phyloP scores from a whole-genome alignment of 2,888 invertebrate genomes.

The Halictus quadricinctus region DNA sequence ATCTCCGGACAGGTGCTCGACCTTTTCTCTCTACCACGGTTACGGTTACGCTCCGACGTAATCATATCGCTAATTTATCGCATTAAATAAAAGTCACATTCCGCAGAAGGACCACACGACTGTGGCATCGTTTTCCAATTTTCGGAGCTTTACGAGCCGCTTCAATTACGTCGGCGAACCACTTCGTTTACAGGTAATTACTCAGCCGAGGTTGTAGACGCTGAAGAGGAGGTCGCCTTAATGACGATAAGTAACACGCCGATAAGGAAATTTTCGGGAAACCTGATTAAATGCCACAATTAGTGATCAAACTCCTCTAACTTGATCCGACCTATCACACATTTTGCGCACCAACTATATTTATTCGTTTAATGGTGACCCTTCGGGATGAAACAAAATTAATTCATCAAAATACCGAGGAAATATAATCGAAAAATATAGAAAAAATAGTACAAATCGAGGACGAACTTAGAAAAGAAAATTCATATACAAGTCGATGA shows the following conservation, averaged over 20 bases:
- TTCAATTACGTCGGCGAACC: constrained; percentile 4
- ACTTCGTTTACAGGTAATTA: constrained; percentile 17
- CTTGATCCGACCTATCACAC: background rate
- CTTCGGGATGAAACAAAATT: too few species aligned
- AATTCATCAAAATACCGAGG: too few species aligned
- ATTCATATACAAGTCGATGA: too few species aligned
- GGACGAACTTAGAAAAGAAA: too few species aligned
- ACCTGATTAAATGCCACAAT: background rate
- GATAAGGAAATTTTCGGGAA: constrained; percentile 23
- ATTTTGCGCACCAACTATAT: too few species aligned
- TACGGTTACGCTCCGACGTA: background rate
- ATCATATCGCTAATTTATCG: background rate
- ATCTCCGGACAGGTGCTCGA: background rate
- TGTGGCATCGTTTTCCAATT: background rate
- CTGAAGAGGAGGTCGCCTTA: constrained; percentile 7
- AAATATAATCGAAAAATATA: too few species aligned
- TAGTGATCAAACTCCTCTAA: background rate
- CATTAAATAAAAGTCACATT: background rate
- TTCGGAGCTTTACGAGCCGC: background rate
- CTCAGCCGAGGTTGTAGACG: background rate
- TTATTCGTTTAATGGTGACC: too few species aligned
- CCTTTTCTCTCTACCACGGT: background rate
- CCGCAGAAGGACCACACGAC: background rate
- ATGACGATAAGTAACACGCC: constrained; percentile 1
- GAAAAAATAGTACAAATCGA: too few species aligned